phyloP scores from a whole-genome alignment of 2,888 invertebrate species.

The Tipula lateralis region DNA sequence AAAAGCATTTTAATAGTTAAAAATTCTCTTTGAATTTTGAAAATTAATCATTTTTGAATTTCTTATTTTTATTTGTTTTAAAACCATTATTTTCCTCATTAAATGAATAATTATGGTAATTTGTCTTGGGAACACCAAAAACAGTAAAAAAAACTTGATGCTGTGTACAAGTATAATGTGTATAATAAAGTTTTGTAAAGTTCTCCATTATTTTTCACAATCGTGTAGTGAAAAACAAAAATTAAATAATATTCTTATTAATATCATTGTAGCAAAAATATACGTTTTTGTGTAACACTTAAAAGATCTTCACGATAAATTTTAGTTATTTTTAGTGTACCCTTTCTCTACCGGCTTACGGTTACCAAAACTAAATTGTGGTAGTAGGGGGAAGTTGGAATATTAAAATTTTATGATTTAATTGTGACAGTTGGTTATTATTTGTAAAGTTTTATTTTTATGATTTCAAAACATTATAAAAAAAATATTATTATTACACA shows the following conservation, averaged over 20 bases:
- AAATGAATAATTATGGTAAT: conserved; percentile 11
- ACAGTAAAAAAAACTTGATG: background rate
- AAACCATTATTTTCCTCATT: background rate
- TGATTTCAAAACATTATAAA: background rate
- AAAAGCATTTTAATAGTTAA: background rate
- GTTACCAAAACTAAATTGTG: background rate
- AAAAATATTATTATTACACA: background rate
- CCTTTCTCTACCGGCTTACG: background rate
- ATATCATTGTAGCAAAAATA: background rate
- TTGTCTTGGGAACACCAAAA: background rate
- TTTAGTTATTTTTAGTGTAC: background rate
- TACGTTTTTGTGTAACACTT: background rate
- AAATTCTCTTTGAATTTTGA: background rate
- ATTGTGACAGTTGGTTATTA: conserved; percentile 11
- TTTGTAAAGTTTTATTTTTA: background rate
- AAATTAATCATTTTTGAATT: background rate
- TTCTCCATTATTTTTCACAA: background rate
- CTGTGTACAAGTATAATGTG: too few relatives aligned
- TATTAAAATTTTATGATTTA: background rate
- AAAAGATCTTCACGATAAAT: background rate
- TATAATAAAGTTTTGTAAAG: background rate
- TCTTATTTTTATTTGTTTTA: background rate
- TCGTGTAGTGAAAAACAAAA: background rate
- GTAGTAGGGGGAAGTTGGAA: background rate
- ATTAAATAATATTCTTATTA: background rate